Base-by-base conservation (phyloP, 2,888 invertebrate species). In the Pimpla rufipes region DNA sequence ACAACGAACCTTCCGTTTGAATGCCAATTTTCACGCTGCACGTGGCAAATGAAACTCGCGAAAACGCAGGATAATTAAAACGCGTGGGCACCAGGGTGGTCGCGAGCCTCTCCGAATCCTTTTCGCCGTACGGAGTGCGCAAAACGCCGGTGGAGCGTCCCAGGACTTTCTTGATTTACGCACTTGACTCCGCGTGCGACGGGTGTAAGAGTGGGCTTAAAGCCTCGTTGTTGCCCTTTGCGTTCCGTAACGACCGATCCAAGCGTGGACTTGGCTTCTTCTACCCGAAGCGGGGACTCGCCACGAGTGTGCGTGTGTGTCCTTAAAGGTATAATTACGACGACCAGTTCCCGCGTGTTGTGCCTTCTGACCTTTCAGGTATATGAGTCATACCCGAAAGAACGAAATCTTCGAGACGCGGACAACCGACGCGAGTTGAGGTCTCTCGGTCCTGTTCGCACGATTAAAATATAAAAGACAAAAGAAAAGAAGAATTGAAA, bases 11-110 rank as follows among this genome's bases (percentile, higher is more conserved):
- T 29, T 57, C 10, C 62, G 37, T 71, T 23, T 37, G 23, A 11
- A 23, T 21, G 23, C 23, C 23, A 74, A 59, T 74, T 73, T 59
- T 37, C 42, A 29, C 21, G 40, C 11, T 37, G 23, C 52, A 42
- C 13, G 67, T 47, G 74, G 67, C 57, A 86, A 85, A 86, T 85
- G 84, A 85, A 85, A 85, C 79, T 75, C 76, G 79, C 77, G 82
- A 84, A 86, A 85, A 86, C 80, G 82, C 70, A 83, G 73, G 75
- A 71, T 82, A 87, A 86, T 85, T 85, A 85, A 85, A 84, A n/a
- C 10, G 77, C 75, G 83, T 81, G 83, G 81, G 79, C 79, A 80
- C 70, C 70, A 59, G 55, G 52, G 64, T 57, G 59, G 55, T 79
- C 79, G 59, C 77, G 59, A 71, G 52, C 7, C 21, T 37, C 37